These are phyloP conservation scores for Euclidia mi DNA, from an alignment of 2,888 invertebrate genomes.

Conservation along the genomic window DNA sequence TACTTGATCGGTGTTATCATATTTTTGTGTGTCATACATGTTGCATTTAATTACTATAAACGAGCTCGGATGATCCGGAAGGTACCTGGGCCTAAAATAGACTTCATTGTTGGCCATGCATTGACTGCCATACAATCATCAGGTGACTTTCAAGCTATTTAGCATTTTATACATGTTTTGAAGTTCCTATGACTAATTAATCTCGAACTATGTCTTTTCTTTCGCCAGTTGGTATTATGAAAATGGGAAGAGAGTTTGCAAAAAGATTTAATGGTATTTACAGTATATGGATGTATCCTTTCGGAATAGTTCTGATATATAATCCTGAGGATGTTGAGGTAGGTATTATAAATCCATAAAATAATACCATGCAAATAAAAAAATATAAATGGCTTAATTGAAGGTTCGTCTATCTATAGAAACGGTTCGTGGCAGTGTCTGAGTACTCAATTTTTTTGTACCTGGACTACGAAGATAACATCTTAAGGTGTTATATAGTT, in stretches of 20 bases:
- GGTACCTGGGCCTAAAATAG: slow-evolving; percentile 59
- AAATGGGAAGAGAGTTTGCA: slow-evolving; percentile 57
- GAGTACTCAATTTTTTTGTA: too few relatives aligned
- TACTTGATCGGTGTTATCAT: slow-evolving; percentile 20
- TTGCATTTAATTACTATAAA: slow-evolving; percentile 35
- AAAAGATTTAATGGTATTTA: slow-evolving; percentile 63
- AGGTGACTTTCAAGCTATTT: too few relatives aligned
- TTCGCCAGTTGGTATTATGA: slow-evolving; percentile 68
- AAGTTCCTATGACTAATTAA: not conserved
- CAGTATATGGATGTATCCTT: slow-evolving; percentile 64
- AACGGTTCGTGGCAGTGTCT: too few relatives aligned
- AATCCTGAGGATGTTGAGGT: slow-evolving; percentile 49
- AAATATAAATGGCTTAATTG: too few relatives aligned
- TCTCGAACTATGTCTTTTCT: slow-evolving; percentile 12
- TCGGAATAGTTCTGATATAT: slow-evolving; percentile 31
- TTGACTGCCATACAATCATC: not conserved
- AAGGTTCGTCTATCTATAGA: too few relatives aligned
- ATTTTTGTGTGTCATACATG: slow-evolving; percentile 28
- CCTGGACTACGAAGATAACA: too few relatives aligned
- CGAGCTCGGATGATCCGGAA: slow-evolving; percentile 52
- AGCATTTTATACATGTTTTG: too few relatives aligned
- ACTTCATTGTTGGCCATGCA: slow-evolving; percentile 56
- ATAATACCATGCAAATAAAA: too few relatives aligned
- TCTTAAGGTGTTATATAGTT: too few relatives aligned
- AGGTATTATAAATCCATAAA: too few relatives aligned